Evolutionary conservation across 1,140 invertebrate species (phyloP), one percentile per base, ranked within the genome.

Genomic region (Drosophila auraria): DNA sequence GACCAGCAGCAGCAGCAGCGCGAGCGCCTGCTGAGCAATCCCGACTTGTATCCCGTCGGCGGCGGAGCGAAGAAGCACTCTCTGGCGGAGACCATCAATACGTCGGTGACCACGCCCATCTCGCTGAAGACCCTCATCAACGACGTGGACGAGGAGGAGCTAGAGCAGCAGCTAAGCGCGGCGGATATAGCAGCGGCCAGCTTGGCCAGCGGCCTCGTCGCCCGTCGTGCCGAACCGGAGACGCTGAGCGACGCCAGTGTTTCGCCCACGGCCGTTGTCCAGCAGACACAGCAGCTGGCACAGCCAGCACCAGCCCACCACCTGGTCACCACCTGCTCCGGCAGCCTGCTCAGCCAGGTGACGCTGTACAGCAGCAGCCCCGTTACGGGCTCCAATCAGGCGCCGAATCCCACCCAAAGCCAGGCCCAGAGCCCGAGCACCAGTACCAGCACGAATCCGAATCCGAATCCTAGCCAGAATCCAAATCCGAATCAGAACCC

Each of bases 161-260:
- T 75, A 54, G 83, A 81, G 8, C 90, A 90, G 38, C 80, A 76
- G 11, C 53, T 89, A 0, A 92, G 84, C 40, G 91, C 91, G 4
- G 91, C 91, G 5, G 91, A 92, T 45, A 90, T 92, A 33, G 91
- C 91, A 51, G 91, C 87, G 0, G 91, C 91, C 4, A 91, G 68
- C 15, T 82, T 92, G 54, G 91, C 91, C 64, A 92, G 78, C 65
- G 91, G 91, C 14, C 60, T 92, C 25, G 77, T 92, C 9, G 84
- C 91, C 27, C 76, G 91, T 44, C 89, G 89, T 17, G 91, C 91
- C 38, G 91, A 92, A 30, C 91, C 91, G 17, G 91, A 92, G 53
- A 92, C 91, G 1, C 61, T 92, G 3, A 92, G 91, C 54, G 91
- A 92, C 84, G 84, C 91, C 23, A 92, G 91, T 40, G 87, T 92